A percentile compares a stretch with the other conserved stretches of the same genome.
Conservation (phyloP, 2,113 vertebrate species). For the Gavia stellata region DNA sequence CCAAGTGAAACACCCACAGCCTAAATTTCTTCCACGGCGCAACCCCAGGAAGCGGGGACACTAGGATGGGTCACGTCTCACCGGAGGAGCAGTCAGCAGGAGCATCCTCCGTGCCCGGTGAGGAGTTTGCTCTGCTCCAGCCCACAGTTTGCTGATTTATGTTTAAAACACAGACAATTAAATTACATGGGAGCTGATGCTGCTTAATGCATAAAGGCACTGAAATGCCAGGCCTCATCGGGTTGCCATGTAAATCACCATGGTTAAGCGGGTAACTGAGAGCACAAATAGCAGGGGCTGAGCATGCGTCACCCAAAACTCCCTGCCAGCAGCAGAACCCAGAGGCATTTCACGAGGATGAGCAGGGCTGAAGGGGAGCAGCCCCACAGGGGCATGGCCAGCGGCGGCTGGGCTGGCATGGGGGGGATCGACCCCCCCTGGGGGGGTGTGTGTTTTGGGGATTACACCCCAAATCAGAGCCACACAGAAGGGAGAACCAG, state of each 20-base stretch:
- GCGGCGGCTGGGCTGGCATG: fast-evolving
- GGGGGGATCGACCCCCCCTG: too few species aligned
- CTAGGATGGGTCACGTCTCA: fast-evolving
- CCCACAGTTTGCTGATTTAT: slow-evolving; percentile 41
- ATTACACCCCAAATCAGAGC: neutral
- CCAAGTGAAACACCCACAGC: neutral
- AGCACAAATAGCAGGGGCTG: neutral
- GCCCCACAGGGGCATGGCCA: fast-evolving
- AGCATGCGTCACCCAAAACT: neutral
- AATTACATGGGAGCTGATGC: slow-evolving; percentile 58
- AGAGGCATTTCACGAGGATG: fast-evolving
- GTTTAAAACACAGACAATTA: slow-evolving; percentile 58
- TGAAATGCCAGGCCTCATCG: slow-evolving; percentile 53
- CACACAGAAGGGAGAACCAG: neutral
- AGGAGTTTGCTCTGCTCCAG: neutral
- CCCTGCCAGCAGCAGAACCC: neutral
- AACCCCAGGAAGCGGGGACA: neutral
- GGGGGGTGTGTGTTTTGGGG: neutral
- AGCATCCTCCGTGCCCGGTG: fast-evolving
- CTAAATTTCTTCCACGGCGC: fast-evolving
- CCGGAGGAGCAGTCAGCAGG: neutral
- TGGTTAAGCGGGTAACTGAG: slow-evolving; percentile 9
- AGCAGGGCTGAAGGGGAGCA: neutral
- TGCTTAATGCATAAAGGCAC: slow-evolving; percentile 52
- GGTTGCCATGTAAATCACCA: slow-evolving; percentile 63